phyloP scores from a whole-genome alignment of 2,888 invertebrate species.

The Agrotis exclamationis region DNA sequence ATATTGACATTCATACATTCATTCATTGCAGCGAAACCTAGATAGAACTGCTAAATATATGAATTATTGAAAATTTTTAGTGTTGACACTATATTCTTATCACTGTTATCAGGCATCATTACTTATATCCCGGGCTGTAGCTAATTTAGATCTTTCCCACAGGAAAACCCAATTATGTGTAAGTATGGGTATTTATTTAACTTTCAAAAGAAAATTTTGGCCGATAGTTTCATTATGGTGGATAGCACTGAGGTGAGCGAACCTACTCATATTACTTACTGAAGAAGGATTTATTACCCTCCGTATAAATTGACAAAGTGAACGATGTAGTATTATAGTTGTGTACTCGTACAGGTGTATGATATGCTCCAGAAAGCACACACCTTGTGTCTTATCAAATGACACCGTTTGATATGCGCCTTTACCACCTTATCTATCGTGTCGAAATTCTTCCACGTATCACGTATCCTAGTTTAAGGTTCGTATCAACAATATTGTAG shows the following conservation, averaged over 20 bases:
- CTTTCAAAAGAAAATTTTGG: background rate
- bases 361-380: constrained; percentile 83
- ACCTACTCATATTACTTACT: background rate
- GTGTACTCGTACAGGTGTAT: constrained; percentile 63
- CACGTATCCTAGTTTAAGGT: constrained; percentile 74
- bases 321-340: constrained; percentile 14
- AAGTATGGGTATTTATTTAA: background rate
- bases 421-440: constrained; percentile 87
- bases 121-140: constrained; percentile 15
- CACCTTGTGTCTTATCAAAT: constrained; percentile 88
- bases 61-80: background rate
- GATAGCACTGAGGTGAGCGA: background rate
- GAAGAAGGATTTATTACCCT: background rate
- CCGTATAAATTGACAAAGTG: constrained; percentile 16
- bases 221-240: background rate
- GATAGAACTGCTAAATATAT: background rate
- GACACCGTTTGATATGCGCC: constrained; percentile 90
- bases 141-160: constrained; percentile 19
- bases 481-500: constrained; percentile 39
- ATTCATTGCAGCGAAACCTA: background rate
- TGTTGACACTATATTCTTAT: constrained; percentile 2
- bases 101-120: constrained; percentile 26
- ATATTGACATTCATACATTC: no score
- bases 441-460: constrained; percentile 90
- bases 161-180: constrained; percentile 4